These are phyloP conservation scores for Aurelia coerulea DNA, from an alignment of 30 jellyfish, hydroid and myxozoan species.

Conservation along the genomic window DNA sequence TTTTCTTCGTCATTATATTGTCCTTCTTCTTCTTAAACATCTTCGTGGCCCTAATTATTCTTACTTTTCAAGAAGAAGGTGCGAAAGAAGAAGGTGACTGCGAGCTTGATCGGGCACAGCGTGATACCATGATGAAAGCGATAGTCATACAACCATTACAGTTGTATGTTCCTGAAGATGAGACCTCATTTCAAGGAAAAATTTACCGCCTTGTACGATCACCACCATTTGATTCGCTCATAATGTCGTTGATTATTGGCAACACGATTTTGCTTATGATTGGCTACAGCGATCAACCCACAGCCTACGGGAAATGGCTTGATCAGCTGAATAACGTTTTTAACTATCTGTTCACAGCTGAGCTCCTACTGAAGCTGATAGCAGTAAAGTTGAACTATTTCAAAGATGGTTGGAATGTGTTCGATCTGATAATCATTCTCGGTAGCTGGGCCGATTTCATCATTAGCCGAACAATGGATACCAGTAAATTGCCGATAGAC, in stretches of 20 bases:
- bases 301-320: constrained; percentile 62
- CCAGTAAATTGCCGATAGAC: constrained; percentile 50
- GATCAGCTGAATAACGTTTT: constrained; percentile 53
- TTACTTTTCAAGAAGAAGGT: constrained; percentile 85
- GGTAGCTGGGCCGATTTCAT: constrained; percentile 87
- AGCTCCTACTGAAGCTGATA: constrained; percentile 64
- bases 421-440: constrained; percentile 75
- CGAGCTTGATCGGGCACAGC: constrained; percentile 82
- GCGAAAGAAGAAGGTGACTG: constrained; percentile 79
- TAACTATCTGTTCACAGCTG: constrained; percentile 76
- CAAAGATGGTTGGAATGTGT: constrained; percentile 86
- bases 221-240: constrained; percentile 66
- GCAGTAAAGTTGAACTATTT: constrained; percentile 81
- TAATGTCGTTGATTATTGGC: constrained; percentile 70
- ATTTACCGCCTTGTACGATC: constrained; percentile 85
- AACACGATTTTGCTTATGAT: constrained; percentile 70
- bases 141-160: constrained; percentile 82
- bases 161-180: constrained; percentile 85
- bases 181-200: constrained; percentile 67
- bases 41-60: constrained; percentile 81
- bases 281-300: constrained; percentile 72
- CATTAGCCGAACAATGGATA: constrained; percentile 54
- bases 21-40: constrained; percentile 85
- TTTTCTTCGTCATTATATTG: constrained; percentile 73
- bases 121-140: constrained; percentile 77